Percentiles rank a stretch among this genome's conserved stretches.
phyloP scores from a whole-genome alignment of 2,888 invertebrate species.

The Hedya salicella region DNA sequence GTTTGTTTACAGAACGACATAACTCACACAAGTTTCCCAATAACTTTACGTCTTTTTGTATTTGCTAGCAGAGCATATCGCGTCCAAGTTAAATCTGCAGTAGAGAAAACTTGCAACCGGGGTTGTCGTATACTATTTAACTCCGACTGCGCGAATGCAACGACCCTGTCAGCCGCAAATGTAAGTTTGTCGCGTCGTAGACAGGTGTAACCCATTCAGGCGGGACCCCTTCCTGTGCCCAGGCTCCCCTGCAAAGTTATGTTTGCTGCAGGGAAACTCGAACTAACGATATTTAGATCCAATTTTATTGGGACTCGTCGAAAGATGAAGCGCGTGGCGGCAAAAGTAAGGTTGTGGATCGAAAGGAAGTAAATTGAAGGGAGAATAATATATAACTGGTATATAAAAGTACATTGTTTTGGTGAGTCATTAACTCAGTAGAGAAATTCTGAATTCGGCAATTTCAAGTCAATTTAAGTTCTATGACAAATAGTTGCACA shows the following conservation, averaged over 20 bases:
- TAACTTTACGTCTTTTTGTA: background rate
- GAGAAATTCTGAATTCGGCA: no score
- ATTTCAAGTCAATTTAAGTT: no score
- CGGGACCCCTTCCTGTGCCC: background rate
- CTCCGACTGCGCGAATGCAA: background rate
- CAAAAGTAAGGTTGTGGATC: slow-evolving; percentile 5
- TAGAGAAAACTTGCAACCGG: background rate
- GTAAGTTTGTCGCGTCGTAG: background rate
- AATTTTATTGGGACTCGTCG: background rate
- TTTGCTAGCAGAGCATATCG: background rate
- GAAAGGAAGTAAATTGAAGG: slow-evolving; percentile 8
- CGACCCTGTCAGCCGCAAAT: background rate
- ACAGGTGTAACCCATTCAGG: background rate
- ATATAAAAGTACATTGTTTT: background rate
- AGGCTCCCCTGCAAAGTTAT: background rate
- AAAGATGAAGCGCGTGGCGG: slow-evolving; percentile 1
- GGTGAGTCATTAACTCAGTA: background rate
- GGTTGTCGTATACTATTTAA: background rate
- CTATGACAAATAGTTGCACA: no score
- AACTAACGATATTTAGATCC: background rate
- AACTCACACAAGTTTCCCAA: background rate
- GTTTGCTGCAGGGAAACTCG: background rate
- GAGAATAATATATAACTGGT: slow-evolving; percentile 1
- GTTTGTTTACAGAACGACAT: background rate
- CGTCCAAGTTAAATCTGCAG: slow-evolving; percentile 5